phyloP scores from a whole-genome alignment of 2,888 invertebrate genomes.

The Temnothorax ravouxi region DNA sequence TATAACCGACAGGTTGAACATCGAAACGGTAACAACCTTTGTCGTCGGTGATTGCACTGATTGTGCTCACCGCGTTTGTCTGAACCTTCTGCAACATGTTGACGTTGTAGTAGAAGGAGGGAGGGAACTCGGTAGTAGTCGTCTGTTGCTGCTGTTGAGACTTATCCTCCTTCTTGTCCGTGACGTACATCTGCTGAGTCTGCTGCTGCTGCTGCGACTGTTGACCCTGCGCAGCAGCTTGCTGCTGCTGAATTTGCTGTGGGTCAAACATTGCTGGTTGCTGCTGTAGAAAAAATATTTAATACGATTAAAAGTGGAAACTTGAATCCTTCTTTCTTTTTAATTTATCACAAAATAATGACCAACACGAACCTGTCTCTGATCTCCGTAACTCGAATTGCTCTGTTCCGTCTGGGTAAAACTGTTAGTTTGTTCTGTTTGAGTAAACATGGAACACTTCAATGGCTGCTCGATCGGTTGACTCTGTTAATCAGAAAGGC shows the following conservation, averaged over 20 bases:
- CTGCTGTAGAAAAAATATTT: slow-evolving; percentile 65
- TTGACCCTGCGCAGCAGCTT: slow-evolving; percentile 88
- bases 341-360: background rate
- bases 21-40: slow-evolving; percentile 87
- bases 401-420: slow-evolving; percentile 84
- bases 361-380: slow-evolving; percentile 80
- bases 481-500: slow-evolving; percentile 75
- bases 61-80: slow-evolving; percentile 85
- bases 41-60: slow-evolving; percentile 86
- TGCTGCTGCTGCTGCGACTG: slow-evolving; percentile 87
- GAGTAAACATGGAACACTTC: slow-evolving; percentile 85
- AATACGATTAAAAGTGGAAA: background rate
- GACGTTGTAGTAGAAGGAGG: slow-evolving; percentile 86
- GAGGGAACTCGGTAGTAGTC: slow-evolving; percentile 85
- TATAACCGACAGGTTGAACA: slow-evolving; percentile 90
- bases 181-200: slow-evolving; percentile 84
- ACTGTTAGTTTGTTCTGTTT: slow-evolving; percentile 84
- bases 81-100: slow-evolving; percentile 87
- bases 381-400: slow-evolving; percentile 82
- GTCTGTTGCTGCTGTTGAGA: slow-evolving; percentile 81
- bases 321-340: background rate
- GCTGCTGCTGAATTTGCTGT: slow-evolving; percentile 90
- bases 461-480: slow-evolving; percentile 80
- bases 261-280: slow-evolving; percentile 85
- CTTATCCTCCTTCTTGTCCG: slow-evolving; percentile 85